Percentiles rank a stretch among this genome's conserved stretches.
Evolutionary conservation across 1,140 invertebrate species (phyloP).

Genomic region (Anthonomus grandis): DNA sequence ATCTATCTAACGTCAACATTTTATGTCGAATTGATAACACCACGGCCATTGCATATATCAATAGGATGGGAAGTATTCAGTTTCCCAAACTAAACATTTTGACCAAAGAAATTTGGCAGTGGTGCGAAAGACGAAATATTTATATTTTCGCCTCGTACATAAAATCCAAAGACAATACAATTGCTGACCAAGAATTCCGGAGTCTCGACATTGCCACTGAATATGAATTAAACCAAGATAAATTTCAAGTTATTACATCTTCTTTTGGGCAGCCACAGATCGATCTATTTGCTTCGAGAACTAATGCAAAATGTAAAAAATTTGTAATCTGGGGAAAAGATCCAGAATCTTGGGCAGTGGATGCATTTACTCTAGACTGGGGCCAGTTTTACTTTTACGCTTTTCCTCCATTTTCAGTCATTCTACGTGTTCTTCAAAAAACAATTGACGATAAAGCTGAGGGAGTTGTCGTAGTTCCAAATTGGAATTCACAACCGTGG

Average conservation of each 20-base stretch:
- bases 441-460: constrained; percentile 33
- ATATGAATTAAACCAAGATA: neutral
- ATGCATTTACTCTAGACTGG: constrained; percentile 30
- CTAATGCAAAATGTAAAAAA: constrained; percentile 33
- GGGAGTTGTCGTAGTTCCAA: constrained; percentile 40
- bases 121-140: constrained; percentile 30
- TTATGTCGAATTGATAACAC: constrained; percentile 15
- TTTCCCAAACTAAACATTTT: constrained; percentile 9
- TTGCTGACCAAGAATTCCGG: constrained; percentile 34
- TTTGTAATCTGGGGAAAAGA: constrained; percentile 32
- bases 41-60: constrained; percentile 23
- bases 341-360: constrained; percentile 22
- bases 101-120: constrained; percentile 27
- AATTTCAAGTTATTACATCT: constrained; percentile 22
- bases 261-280: constrained; percentile 27
- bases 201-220: constrained; percentile 9
- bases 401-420: constrained; percentile 32
- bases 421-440: constrained; percentile 31
- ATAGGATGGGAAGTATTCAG: constrained; percentile 17
- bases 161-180: constrained; percentile 31
- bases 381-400: constrained; percentile 30
- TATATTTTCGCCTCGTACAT: constrained; percentile 29
- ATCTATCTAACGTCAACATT: neutral
- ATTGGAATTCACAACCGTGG: constrained; percentile 41
- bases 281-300: constrained; percentile 35